A percentile compares a stretch with the other conserved stretches of the same genome.
These are phyloP conservation scores for Grus americana DNA, from an alignment of 2,113 vertebrate species.

Conservation along the genomic window DNA sequence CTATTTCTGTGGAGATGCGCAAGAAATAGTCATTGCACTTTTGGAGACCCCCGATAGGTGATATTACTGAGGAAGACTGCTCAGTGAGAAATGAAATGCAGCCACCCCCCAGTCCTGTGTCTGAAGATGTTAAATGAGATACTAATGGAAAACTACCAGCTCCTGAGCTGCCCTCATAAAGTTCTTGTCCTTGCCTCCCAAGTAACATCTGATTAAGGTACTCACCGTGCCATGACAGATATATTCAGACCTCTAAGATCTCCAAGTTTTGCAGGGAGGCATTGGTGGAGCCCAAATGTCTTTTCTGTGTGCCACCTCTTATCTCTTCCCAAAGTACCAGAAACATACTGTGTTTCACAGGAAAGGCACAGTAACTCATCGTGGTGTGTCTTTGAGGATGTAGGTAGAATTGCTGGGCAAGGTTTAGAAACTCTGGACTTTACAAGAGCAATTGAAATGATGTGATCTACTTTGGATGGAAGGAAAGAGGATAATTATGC, in stretches of 20 bases:
- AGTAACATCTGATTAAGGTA: background rate
- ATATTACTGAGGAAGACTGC: background rate
- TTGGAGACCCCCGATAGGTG: background rate
- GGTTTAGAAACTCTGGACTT: background rate
- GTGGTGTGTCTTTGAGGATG: background rate
- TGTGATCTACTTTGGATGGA: background rate
- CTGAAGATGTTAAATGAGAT: background rate
- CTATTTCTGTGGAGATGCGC: background rate
- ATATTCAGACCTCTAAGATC: background rate
- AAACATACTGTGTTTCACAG: background rate
- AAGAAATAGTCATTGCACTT: background rate
- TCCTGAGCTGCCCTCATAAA: background rate
- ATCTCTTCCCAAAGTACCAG: background rate
- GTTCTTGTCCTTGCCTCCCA: background rate
- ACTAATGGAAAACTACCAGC: background rate
- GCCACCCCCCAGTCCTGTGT: background rate
- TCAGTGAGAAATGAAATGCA: background rate
- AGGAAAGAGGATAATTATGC: background rate
- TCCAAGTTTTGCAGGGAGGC: background rate
- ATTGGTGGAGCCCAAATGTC: background rate
- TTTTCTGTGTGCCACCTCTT: background rate
- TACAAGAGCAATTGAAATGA: background rate
- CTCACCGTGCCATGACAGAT: background rate
- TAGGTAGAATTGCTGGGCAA: background rate
- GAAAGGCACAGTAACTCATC: background rate